Base-by-base conservation (phyloP, 2,888 invertebrate species). In the Philaethria dido region DNA sequence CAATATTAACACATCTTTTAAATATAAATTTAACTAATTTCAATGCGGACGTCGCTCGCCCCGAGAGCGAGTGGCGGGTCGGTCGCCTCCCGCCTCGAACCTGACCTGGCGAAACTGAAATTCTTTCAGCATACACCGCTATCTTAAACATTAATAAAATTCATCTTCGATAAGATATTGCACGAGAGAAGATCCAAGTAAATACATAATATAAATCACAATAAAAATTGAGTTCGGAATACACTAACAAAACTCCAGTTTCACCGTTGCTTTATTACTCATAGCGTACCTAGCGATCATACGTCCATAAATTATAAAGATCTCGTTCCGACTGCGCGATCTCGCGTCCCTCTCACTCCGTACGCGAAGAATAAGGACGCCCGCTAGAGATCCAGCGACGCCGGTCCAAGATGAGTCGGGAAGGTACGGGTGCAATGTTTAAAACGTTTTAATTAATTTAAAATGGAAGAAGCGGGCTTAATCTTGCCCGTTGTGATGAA, bases 401-500 rank as follows among this genome's bases (percentile, higher is more conserved):
- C 61, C 42, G 57, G 62, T 54, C 52, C 66, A 48, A 61, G 65
- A 61, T 44, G 61, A 70, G 60, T 29, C 50, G 20, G 25, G 54
- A 52, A 70, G 73, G 69, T 75, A 69, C 67, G 57, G 66, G 70
- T 63, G 71, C 68, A 57, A 39, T 52, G 45, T 54, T 66, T 20
- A 66, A 69, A 72, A 68, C 47, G 67, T 69, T 69, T 69, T 52
- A 62, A 62, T 66, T 65, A 64, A 61, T 63, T 55, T 20, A 57
- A 44, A 61, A 63, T 64, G 69, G 55, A 65, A 69, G 66, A 59
- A 64, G 61, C 44, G 57, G 68, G 73, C 66, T 88, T 95, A 97
- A 93, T 97, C 96, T 87, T 96, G 96, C 75, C 96, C 96, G 86
- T 96, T 97, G 85, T 96, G 96, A 78, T 96, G 96, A 67, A 96